Percentiles rank a stretch among this genome's conserved stretches.
Evolutionary conservation across 2,113 vertebrate species (phyloP).

Genomic region (Thamnaconus septentrionalis): DNA sequence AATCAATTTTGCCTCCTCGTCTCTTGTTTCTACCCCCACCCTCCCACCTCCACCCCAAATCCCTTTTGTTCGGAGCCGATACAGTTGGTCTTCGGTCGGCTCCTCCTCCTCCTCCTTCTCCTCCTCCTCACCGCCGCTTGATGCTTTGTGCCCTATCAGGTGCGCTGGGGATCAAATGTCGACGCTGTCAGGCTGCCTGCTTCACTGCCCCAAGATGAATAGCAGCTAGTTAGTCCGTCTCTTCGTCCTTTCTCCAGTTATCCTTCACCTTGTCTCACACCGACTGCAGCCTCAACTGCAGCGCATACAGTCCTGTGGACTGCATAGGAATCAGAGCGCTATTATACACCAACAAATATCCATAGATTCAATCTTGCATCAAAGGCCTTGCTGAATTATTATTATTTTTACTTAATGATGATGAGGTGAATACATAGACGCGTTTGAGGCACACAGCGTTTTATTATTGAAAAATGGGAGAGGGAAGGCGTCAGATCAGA

Average conservation of each 20-base stretch:
- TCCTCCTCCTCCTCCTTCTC: constrained; percentile 32
- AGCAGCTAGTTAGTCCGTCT: constrained; percentile 30
- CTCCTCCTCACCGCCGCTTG: constrained; percentile 17
- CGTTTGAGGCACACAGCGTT: constrained; percentile 44
- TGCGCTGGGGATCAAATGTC: constrained; percentile 56
- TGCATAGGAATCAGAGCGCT: constrained; percentile 13
- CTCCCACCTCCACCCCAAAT: constrained; percentile 14
- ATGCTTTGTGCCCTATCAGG: constrained; percentile 61
- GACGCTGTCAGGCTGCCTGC: constrained; percentile 47
- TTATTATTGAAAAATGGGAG: constrained; percentile 56
- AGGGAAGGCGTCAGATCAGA: constrained; percentile 49
- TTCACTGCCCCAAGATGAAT: constrained; percentile 39
- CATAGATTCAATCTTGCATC: constrained; percentile 41
- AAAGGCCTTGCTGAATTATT: constrained; percentile 27
- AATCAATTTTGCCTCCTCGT: constrained; percentile 58
- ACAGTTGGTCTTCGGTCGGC: constrained; percentile 33
- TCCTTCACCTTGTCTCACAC: constrained; percentile 25
- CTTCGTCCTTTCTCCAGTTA: constrained; percentile 24
- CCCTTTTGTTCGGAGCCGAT: no score
- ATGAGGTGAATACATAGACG: constrained; percentile 49
- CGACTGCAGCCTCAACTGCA: constrained; percentile 18
- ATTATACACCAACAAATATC: constrained; percentile 38
- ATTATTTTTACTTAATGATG: constrained; percentile 46
- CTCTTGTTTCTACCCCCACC: constrained; percentile 44
- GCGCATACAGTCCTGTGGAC: not conserved